Evolutionary conservation across 2,888 invertebrate genomes (phyloP), one percentile per base, ranked within the genome.

Genomic region (Mesochorus sp.): DNA sequence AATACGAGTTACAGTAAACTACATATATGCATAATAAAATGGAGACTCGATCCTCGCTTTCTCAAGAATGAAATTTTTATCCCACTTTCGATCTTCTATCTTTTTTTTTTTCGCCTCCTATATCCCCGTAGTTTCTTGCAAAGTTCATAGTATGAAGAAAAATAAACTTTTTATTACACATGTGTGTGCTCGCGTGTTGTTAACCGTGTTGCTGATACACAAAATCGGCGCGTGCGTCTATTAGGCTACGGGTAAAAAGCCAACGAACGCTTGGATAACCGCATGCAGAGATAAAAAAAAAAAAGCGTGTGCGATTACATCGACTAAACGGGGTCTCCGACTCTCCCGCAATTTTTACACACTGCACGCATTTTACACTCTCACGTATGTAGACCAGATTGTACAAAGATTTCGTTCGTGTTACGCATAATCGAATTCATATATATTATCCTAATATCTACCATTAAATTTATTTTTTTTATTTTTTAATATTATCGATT

Each of bases 231-330:
- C 28, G 12, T 61, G 49, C 10, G 42, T 68, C 47, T 61, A 71
- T 70, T 61, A 49, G 28, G 49, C 51, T 26, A 55, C 34, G 51
- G 59, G 66, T 21, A 34, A 61, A 61, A 67, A 68, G 75, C 53
- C 44, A 75, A 53, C 59, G 77, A 77, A 67, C 67, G 67, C 62
- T 73, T 55, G 72, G 61, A 76, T 76, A 76, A 72, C 61, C 59
- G 21, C 12, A 28, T 42, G n/a, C 14, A 57, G 37, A 77, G 28
- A 74, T 59, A 74, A 77, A 61, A 62, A 55, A n/a, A n/a, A n/a
- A n/a, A n/a, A n/a, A n/a, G n/a, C n/a, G n/a, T 55, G 37, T 77
- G 44, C 53, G 67, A 62, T 77, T 77, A 62, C 47, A 67, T 73
- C 77, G 77, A 19, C 21, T 55, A 55, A 77, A 73, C 72, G 77